Conservation (phyloP, 2,888 invertebrate genomes). For the Psylliodes chrysocephalus region DNA sequence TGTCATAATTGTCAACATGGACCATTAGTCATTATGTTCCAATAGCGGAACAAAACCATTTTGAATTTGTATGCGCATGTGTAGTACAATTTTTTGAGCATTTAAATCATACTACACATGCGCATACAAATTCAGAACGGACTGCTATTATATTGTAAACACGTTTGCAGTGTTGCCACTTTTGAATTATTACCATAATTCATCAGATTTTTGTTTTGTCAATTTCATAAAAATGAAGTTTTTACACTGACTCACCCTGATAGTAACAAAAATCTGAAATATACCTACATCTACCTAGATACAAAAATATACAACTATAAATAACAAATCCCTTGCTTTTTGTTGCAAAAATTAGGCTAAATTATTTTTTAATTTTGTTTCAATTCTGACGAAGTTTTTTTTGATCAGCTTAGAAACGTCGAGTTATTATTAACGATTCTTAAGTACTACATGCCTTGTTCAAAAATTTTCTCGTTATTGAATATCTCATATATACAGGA, state of each 20-base stretch:
- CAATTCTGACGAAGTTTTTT: neutral
- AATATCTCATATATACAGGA: neutral
- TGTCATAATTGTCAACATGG: no score
- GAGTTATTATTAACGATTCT: neutral
- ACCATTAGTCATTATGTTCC: no score
- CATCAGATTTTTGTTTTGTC: no score
- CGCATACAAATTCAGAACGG: no score
- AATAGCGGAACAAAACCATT: no score
- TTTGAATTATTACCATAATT: no score
- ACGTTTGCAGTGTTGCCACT: no score
- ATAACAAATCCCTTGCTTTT: constrained; percentile 23
- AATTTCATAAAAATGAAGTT: no score
- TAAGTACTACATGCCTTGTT: neutral
- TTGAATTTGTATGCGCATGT: no score
- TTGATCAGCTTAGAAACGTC: neutral
- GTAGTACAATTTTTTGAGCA: no score
- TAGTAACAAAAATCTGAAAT: constrained; percentile 28
- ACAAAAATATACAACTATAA: constrained; percentile 38
- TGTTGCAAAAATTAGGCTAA: constrained; percentile 8
- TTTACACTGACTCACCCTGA: neutral
- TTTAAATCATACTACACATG: no score
- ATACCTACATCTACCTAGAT: constrained; percentile 28
- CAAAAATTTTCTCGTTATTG: neutral
- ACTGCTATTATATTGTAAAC: no score
- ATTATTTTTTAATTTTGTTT: neutral